Base-by-base conservation (phyloP, 1,140 invertebrate genomes). In the Phymorhynchus buccinoides region DNA sequence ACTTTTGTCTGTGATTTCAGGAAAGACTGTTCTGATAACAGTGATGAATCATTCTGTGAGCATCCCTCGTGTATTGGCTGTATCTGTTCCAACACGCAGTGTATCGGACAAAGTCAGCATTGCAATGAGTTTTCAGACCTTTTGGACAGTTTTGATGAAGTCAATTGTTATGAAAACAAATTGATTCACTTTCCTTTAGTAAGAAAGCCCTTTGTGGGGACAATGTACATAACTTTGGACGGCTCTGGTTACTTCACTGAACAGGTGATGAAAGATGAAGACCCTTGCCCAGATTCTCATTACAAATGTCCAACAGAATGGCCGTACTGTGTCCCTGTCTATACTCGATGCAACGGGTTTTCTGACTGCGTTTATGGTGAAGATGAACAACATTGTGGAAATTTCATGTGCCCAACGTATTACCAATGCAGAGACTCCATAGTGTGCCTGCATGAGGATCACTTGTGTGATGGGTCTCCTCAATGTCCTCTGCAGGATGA, bases 401-500 rank as follows among this genome's bases (percentile, higher is more conserved):
- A 37, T 44, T 84, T 41, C 27, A 44, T 42, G 22, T 86, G 86
- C 71, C 84, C 80, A 18, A 80, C 66, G 32, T 82, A 71, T 30
- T 86, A 71, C 44, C 42, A 44, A 22, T 84, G 83, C 41, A 32
- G 68, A 14, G 48, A 18, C 3, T 85, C 83, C 30, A 75, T 18
- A 35, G 44, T 75, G n/a, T 86, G 86, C 42, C 37, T 84, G 42
- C 73, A 66, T 27, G n/a, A 37, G 32, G 56, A 62, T 32, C 48
- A 52, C 48, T 18, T 52, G 48, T 52, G 48, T 52, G 48, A 52
- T 18, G 48, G 48, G 22, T 18, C 35, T 66, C n/a, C 27, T 84
- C 42, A 87, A 39, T 85, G 80, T 81, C 84, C 81, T 56, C 52
- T 82, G 35, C 48, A 66, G 56, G 84, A 85, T 37, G 79, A 87